phyloP scores from a whole-genome alignment of 1,140 invertebrate genomes.

The Heliconius hermathena region DNA sequence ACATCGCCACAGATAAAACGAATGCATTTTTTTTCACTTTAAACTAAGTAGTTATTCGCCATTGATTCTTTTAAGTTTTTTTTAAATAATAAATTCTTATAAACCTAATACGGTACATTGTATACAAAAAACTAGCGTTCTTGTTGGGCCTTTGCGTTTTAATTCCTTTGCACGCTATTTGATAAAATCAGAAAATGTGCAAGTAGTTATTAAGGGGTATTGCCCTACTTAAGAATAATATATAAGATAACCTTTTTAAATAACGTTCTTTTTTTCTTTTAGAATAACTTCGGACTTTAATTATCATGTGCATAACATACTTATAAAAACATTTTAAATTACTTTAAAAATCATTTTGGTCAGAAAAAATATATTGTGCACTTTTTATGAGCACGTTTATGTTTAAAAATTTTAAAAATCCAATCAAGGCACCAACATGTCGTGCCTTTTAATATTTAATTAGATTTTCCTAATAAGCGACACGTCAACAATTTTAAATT shows the following conservation, averaged over 20 bases:
- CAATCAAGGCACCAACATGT: background rate
- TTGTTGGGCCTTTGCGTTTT: background rate
- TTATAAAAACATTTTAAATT: background rate
- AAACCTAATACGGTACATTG: too few relatives aligned
- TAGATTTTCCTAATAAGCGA: background rate
- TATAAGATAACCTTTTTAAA: background rate
- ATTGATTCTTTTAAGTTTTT: background rate
- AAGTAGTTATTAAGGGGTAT: background rate
- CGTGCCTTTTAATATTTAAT: background rate
- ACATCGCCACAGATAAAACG: conserved; percentile 25
- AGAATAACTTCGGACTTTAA: background rate
- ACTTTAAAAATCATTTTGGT: background rate
- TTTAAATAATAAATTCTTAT: too few relatives aligned
- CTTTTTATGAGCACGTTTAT: too few relatives aligned
- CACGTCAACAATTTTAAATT: conserved; percentile 1
- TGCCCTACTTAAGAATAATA: background rate
- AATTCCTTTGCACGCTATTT: background rate
- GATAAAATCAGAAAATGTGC: conserved; percentile 6
- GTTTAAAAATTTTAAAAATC: too few relatives aligned
- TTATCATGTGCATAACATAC: background rate
- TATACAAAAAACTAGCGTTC: background rate
- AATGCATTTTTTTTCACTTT: background rate
- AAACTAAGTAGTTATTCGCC: background rate
- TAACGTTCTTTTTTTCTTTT: background rate
- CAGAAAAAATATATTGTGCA: background rate